phyloP scores from a whole-genome alignment of 2,797 vertebrate genomes.

The Coregonus ussuriensis region DNA sequence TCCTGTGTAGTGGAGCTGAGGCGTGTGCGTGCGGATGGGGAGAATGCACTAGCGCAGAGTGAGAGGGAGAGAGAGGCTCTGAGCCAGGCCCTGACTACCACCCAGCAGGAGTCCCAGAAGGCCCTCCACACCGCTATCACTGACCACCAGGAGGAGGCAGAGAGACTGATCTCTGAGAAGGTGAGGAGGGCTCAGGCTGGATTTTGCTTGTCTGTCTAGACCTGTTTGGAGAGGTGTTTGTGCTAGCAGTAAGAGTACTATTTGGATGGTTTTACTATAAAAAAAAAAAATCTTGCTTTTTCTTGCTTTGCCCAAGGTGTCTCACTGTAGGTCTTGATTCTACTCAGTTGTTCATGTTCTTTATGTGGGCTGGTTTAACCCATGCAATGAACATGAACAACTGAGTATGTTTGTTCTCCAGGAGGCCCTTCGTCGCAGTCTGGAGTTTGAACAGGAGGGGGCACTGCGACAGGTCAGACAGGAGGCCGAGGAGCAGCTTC shows the following conservation, averaged over 20 bases:
- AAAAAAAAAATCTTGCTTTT: neutral
- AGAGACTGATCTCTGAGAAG: constrained; percentile 82
- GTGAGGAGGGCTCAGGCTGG: constrained; percentile 53
- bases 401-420: constrained; percentile 44
- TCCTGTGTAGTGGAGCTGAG: constrained; percentile 76
- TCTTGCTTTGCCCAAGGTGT: neutral
- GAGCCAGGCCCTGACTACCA: constrained; percentile 69
- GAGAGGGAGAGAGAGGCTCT: constrained; percentile 79
- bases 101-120: constrained; percentile 79
- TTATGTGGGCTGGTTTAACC: constrained; percentile 1
- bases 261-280: neutral
- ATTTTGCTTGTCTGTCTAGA: neutral
- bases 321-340: constrained; percentile 1
- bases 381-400: neutral
- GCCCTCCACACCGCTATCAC: constrained; percentile 70
- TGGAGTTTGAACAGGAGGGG: constrained; percentile 77
- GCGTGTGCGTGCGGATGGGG: constrained; percentile 72
- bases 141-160: constrained; percentile 83
- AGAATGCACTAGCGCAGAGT: constrained; percentile 63
- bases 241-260: neutral
- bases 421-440: constrained; percentile 77
- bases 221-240: neutral
- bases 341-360: constrained; percentile 6
- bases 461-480: constrained; percentile 70
- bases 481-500: constrained; percentile 82